Evolutionary conservation across 2,113 vertebrate species (phyloP).

Genomic region (Trochalopteron elliotii): DNA sequence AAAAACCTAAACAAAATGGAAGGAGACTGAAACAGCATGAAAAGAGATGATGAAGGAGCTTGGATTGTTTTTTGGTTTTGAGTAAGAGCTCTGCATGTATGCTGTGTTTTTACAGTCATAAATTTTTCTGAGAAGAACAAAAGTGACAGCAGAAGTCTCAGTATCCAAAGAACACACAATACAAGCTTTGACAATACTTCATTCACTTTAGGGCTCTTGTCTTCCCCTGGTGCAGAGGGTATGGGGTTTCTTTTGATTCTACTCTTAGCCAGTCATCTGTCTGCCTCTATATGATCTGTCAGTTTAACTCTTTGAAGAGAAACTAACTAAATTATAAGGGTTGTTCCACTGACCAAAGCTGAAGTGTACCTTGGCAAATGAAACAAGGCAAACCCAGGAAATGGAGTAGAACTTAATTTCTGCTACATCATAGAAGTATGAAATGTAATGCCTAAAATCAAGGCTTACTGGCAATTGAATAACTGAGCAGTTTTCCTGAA

Average conservation of each 20-base stretch:
- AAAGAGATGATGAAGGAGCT: neutral
- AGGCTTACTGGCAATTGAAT: neutral
- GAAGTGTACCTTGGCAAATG: neutral
- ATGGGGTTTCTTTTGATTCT: neutral
- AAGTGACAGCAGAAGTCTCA: neutral
- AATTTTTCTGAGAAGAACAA: neutral
- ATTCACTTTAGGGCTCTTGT: neutral
- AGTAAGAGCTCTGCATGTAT: neutral
- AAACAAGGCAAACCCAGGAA: neutral
- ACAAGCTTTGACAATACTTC: neutral
- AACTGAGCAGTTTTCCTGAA: neutral
- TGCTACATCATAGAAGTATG: neutral
- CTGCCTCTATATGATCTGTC: neutral
- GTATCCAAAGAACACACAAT: neutral
- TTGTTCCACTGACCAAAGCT: neutral
- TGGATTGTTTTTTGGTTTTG: neutral
- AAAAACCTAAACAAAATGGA: neutral
- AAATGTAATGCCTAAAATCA: neutral
- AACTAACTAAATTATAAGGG: neutral
- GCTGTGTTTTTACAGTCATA: neutral
- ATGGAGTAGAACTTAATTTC: neutral
- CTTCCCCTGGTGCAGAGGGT: neutral
- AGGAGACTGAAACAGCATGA: neutral
- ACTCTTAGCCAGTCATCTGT: neutral
- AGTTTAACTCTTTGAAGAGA: neutral